A percentile compares a stretch with the other conserved stretches of the same genome.
These are phyloP conservation scores for Mastomys natalensis DNA, from an alignment of 2,113 vertebrate species.

Conservation along the genomic window DNA sequence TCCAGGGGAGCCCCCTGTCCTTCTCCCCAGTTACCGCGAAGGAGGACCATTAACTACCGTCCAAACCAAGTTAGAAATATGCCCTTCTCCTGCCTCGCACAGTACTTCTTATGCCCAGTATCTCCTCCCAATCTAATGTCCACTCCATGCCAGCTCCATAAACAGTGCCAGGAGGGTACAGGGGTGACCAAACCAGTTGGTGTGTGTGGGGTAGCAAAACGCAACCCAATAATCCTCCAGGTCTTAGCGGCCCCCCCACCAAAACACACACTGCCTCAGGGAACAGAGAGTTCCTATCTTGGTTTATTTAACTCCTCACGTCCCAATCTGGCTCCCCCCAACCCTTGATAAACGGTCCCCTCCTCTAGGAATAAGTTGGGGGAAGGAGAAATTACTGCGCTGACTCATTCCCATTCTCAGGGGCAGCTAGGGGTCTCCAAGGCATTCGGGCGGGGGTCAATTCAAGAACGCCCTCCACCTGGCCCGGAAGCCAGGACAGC, in stretches of 20 bases:
- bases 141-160: slow-evolving; percentile 67
- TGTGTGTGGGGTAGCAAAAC: slow-evolving; percentile 40
- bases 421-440: slow-evolving; percentile 73
- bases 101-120: slow-evolving; percentile 21
- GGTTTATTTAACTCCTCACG: slow-evolving; percentile 76
- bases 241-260: neutral
- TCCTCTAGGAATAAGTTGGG: slow-evolving; percentile 69
- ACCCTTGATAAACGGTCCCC: slow-evolving; percentile 35
- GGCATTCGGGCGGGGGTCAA: slow-evolving; percentile 71
- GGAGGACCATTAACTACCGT: slow-evolving; percentile 40
- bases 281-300: slow-evolving; percentile 66
- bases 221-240: slow-evolving; percentile 72
- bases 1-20: slow-evolving; percentile 81
- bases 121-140: slow-evolving; percentile 60
- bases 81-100: neutral
- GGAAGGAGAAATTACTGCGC: slow-evolving; percentile 66
- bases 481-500: slow-evolving; percentile 83
- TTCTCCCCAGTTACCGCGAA: slow-evolving; percentile 66
- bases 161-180: slow-evolving; percentile 76
- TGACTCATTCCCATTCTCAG: slow-evolving; percentile 73
- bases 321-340: slow-evolving; percentile 30
- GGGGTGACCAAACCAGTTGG: slow-evolving; percentile 81
- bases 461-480: slow-evolving; percentile 82
- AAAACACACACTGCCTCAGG: neutral
- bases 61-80: slow-evolving; percentile 44